Evolutionary conservation across 2,797 vertebrate genomes (phyloP), one percentile per base, ranked within the genome.

Genomic region (Cossypha caffra): DNA sequence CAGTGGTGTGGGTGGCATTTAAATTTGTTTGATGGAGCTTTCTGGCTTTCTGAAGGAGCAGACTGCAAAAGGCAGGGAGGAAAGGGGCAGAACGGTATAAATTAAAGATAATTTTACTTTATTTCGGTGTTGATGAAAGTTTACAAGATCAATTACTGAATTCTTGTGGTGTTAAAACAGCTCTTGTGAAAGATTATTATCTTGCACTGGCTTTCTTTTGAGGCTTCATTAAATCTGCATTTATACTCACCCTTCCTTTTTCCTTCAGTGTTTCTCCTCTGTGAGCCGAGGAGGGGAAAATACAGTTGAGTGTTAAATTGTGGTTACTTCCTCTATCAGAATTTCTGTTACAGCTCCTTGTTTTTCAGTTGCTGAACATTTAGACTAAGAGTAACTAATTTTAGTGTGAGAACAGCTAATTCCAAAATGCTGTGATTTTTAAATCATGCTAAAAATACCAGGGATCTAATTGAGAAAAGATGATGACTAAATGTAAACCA

Each of bases 301-400:
- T 62, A 75, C 93, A 76, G 94, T 92, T 94, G 66, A 51, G 92
- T 63, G 74, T 86, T 94, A 96, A 95, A 96, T 93, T 79, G 79
- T 90, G 92, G 94, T 93, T 95, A 96, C 96, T 97, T 97, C 95
- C 92, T 93, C 62, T 86, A 35, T 69, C 55, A 69, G 57, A 96
- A 86, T 90, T 94, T 94, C 94, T 96, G 93, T 88, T 93, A 84
- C 47, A 76, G 55, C 69, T 86, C 88, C 55, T 79, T 63, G 59
- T 59, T 95, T 95, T 90, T 90, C 77, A 84, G 86, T 90, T 94
- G 79, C 68, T 94, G 61, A 88, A 79, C 63, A 83, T 80, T 47
- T 80, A 86, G 38, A 68, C 66, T 68, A 90, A 72, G 64, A 92
- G 57, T 82, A 89, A 82, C 73, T 66, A 85, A 47, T 88, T 90